A percentile compares a stretch with the other conserved stretches of the same genome.
Evolutionary conservation across 2,797 vertebrate genomes (phyloP).

Genomic region (Gallinago nigripennis): DNA sequence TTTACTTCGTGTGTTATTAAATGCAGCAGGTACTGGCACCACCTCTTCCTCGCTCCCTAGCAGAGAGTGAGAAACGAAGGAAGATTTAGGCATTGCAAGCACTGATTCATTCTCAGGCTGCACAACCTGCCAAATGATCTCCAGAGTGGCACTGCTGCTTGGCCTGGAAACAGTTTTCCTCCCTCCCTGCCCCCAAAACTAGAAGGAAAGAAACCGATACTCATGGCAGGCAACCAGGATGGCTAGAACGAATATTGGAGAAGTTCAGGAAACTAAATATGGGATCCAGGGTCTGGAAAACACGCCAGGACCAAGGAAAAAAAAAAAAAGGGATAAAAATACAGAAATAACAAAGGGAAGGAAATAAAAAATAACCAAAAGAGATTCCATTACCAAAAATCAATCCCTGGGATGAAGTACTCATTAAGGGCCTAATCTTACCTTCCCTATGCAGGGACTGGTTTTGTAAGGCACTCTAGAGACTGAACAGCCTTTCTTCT

Average conservation of each 20-base stretch:
- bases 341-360: constrained; percentile 44
- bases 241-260: neutral
- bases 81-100: neutral
- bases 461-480: neutral
- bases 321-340: neutral
- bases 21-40: neutral
- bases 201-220: constrained; percentile 38
- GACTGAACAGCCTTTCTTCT: neutral
- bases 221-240: constrained; percentile 45
- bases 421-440: constrained; percentile 23
- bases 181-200: constrained; percentile 1
- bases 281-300: constrained; percentile 46
- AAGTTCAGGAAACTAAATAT: constrained; percentile 50
- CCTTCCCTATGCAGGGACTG: neutral
- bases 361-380: constrained; percentile 71
- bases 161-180: constrained; percentile 30
- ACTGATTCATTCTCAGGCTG: constrained; percentile 40
- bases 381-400: constrained; percentile 50
- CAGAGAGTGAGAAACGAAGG: constrained; percentile 19
- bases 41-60: neutral
- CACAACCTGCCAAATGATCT: constrained; percentile 6
- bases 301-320: neutral
- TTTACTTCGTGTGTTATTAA: neutral
- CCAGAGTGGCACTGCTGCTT: constrained; percentile 39
- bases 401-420: constrained; percentile 12